A percentile compares a stretch with the other conserved stretches of the same genome.
phyloP scores from a whole-genome alignment of 2,797 vertebrate genomes.

The Smutsia gigantea region DNA sequence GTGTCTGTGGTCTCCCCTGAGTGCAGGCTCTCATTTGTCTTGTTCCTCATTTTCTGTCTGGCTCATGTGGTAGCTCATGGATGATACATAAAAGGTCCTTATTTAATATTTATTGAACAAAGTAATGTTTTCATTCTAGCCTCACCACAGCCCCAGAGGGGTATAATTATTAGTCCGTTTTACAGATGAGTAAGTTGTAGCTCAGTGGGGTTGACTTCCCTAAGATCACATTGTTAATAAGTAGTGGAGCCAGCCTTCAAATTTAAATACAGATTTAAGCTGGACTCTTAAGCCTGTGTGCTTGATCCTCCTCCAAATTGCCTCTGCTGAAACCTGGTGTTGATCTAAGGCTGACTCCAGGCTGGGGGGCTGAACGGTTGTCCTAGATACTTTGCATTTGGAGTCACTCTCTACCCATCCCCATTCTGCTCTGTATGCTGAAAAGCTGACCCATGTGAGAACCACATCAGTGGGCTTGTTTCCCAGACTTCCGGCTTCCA shows the following conservation, averaged over 20 bases:
- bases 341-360: not conserved
- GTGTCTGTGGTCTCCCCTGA: not conserved
- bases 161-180: not conserved
- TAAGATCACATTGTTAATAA: not conserved
- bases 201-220: not conserved
- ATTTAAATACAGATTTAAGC: not conserved
- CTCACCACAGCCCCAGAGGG: not conserved
- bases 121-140: not conserved
- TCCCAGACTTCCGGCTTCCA: not conserved
- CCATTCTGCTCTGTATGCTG: not conserved
- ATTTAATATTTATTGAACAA: not conserved
- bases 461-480: not conserved
- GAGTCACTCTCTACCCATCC: not conserved
- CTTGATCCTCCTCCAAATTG: not conserved
- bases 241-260: not conserved
- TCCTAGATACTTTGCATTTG: not conserved
- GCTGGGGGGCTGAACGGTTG: not conserved
- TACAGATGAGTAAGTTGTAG: not conserved
- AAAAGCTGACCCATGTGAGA: not conserved
- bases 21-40: not conserved
- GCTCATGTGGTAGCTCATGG: too few relatives aligned
- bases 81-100: not conserved
- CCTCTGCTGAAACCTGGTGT: not conserved
- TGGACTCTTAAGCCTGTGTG: not conserved
- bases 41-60: not conserved